A percentile compares a stretch with the other conserved stretches of the same genome.
Evolutionary conservation across 2,113 vertebrate genomes (phyloP).

Genomic region (Oreochromis spilurus): DNA sequence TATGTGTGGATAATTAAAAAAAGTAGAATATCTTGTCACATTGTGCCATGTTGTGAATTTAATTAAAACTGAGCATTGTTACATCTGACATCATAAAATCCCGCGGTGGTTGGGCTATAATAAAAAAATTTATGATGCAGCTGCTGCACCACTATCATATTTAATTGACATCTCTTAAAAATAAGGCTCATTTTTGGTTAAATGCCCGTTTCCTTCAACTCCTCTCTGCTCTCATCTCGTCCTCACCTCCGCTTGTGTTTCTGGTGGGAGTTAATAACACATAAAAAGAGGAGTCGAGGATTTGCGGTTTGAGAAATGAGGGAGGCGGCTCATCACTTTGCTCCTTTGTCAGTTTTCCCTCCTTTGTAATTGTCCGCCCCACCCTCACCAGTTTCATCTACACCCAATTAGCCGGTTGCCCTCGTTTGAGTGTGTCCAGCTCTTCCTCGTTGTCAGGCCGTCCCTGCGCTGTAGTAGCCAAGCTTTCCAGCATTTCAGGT

Average conservation of each 20-base stretch:
- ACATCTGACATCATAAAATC: neutral
- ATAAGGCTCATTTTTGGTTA: neutral
- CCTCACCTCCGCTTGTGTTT: neutral
- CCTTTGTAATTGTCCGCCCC: neutral
- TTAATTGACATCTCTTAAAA: neutral
- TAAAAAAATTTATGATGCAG: neutral
- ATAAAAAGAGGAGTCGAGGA: neutral
- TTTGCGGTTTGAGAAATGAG: neutral
- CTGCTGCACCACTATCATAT: neutral
- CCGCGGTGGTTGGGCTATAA: neutral
- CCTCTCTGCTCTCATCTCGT: neutral
- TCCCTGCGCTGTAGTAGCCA: neutral
- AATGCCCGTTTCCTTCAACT: neutral
- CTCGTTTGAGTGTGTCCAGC: neutral
- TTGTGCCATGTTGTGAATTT: neutral
- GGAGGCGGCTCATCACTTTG: neutral
- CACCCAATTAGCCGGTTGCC: neutral
- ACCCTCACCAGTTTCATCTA: neutral
- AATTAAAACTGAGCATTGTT: neutral
- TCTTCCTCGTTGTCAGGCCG: neutral
- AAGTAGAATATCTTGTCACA: neutral
- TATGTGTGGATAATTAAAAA: neutral
- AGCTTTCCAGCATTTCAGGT: neutral
- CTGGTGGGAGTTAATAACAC: neutral
- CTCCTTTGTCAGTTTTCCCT: neutral